These are phyloP conservation scores for Limnephilus rhombicus DNA, from an alignment of 2,888 invertebrate species.

Conservation along the genomic window DNA sequence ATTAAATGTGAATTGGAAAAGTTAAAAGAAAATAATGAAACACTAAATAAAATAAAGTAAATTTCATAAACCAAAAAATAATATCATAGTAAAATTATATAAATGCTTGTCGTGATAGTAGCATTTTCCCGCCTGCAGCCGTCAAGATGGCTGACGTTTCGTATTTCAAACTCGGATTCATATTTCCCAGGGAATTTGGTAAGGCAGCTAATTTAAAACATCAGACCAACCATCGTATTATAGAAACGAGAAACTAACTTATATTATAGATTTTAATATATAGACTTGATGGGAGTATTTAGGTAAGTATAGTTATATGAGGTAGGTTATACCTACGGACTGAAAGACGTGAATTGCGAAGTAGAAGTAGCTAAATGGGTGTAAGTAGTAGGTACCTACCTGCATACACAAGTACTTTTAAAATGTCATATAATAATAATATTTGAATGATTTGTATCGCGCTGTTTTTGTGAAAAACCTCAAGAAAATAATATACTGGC, in stretches of 20 bases:
- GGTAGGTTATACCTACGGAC: too few species aligned
- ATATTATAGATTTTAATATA: background rate
- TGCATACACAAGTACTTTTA: too few species aligned
- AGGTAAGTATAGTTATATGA: too few species aligned
- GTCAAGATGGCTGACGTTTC: slow-evolving; percentile 5
- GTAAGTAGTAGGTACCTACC: too few species aligned
- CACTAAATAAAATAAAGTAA: background rate
- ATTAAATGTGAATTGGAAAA: too few species aligned
- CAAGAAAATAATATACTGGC: too few species aligned
- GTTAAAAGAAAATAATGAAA: too few species aligned
- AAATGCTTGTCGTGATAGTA: background rate
- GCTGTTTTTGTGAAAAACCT: too few species aligned
- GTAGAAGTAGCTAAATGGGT: background rate
- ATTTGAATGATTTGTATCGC: too few species aligned
- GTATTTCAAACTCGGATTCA: background rate
- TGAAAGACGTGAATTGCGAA: background rate
- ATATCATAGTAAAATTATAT: background rate
- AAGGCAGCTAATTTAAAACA: background rate
- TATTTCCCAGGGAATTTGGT: background rate
- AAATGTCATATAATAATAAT: too few species aligned
- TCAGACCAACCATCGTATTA: background rate
- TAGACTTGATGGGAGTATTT: background rate
- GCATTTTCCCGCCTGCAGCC: slow-evolving; percentile 18
- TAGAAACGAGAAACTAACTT: background rate
- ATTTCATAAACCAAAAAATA: background rate